Evolutionary conservation across 2,797 vertebrate genomes (phyloP), one percentile per base, ranked within the genome.

Genomic region (Sebastes aleutianus): DNA sequence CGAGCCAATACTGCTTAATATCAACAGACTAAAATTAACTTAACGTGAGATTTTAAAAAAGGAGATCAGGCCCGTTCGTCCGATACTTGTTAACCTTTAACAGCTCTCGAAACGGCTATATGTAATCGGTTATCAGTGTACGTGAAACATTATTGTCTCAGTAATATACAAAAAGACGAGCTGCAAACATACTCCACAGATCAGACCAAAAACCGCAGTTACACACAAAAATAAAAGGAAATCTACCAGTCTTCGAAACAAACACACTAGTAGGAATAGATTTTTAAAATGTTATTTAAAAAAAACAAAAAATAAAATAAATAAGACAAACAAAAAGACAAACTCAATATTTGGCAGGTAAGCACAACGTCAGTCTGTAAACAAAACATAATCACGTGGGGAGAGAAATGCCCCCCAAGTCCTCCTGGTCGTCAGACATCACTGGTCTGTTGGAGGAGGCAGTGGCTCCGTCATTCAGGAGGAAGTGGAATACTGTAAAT

Each of bases 331-430:
- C 74, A 92, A 87, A 90, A 83, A 8, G 82, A 92, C 86, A 92
- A 90, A 92, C 74, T 84, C 50, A 86, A 84, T 85, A 92, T 95
- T 95, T 95, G 94, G 94, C 94, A 93, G 87, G 88, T 91, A 82
- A 90, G 90, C 92, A 93, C 89, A 90, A 84, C 10, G 24, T 90
- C 86, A 79, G 78, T 92, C 88, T 92, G 93, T 92, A 95, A 94
- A 94, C 91, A 84, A 88, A 91, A 87, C 70, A 66, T 83, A 64
- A 88, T 86, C 76, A 83, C 71, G 59, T 9, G 22, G 77, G 82
- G 70, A 47, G 61, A 71, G 24, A 80, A 58, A 66, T 12, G 1
- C 58, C 47, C 53, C 59, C 72, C 14, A 57, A 58, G 54, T 27
- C 34, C 74, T 78, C 69, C 64, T 39, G 2, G 31, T 79, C 53